These are phyloP conservation scores for Synanceia verrucosa DNA, from an alignment of 2,797 vertebrate genomes.

Conservation along the genomic window DNA sequence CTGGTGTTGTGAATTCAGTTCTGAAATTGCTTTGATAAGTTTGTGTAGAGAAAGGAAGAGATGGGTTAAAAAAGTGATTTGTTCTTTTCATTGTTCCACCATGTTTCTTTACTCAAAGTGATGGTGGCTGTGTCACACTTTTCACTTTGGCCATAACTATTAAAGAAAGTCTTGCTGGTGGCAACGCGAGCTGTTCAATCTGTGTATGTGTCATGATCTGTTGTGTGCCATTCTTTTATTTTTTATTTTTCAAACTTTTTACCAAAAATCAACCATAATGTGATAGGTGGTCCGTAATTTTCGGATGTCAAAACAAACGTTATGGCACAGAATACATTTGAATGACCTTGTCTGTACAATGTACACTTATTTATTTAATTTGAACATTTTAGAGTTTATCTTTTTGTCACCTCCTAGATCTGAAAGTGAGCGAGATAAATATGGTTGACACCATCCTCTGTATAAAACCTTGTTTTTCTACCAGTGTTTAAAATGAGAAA, in stretches of 20 bases:
- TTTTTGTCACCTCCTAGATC: background rate
- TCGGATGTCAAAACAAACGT: background rate
- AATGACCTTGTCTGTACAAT: background rate
- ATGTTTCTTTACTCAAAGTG: slow-evolving; percentile 69
- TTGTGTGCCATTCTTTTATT: slow-evolving; percentile 2
- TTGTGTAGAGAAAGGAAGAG: slow-evolving; percentile 67
- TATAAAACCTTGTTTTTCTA: background rate
- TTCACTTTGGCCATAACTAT: slow-evolving; percentile 88
- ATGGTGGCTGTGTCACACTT: slow-evolving; percentile 82
- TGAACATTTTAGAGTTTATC: background rate
- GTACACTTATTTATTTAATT: background rate
- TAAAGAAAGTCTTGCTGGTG: slow-evolving; percentile 92
- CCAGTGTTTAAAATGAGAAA: background rate
- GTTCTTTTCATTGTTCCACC: slow-evolving; percentile 72
- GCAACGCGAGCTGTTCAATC: slow-evolving; percentile 60
- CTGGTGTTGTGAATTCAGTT: slow-evolving; percentile 76
- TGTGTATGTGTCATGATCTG: slow-evolving; percentile 14
- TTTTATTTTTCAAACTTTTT: background rate
- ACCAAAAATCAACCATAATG: background rate
- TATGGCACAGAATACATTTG: background rate
- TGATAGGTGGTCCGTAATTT: background rate
- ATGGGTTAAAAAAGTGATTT: slow-evolving; percentile 61
- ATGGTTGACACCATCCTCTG: background rate
- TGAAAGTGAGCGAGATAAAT: background rate
- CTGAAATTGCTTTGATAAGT: slow-evolving; percentile 71